Evolutionary conservation across 2,888 invertebrate species (phyloP), one percentile per base, ranked within the genome.

Genomic region (Steinernema scapterisci): DNA sequence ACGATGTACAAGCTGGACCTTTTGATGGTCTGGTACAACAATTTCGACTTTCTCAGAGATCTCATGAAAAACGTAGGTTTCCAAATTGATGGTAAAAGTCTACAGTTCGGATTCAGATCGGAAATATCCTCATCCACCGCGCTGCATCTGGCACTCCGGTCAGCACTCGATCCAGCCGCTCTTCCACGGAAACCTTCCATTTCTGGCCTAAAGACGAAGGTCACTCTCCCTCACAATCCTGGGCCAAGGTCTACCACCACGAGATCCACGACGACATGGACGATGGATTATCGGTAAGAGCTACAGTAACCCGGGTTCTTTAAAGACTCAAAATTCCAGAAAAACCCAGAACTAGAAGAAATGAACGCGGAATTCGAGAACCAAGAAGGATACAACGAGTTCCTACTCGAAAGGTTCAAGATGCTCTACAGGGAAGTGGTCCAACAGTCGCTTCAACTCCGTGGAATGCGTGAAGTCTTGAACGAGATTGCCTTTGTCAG

Each of bases 21-120:
- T 13, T 92, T 95, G 91, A 94, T 93, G 85, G 90, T 95, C 1
- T 96, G 95, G 95, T 93, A 93, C 88, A 96, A 95, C 89, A 92
- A 93, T 88, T 93, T 93, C 0, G 91, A 92, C 82, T 93, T 94
- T 88, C 92, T 95, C 88, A 27, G 63, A 27, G 27, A 27, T 16
- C 27, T 38, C 63, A 63, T 63, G 63, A 63, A 63, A 25, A 63
- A 25, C 6, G 63, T 63, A 31, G 31, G 63, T 31, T 63, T n/a
- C 54, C 5, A 27, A n/a, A n/a, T n/a, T n/a, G n/a, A n/a, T 48
- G 2, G n/a, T 13, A 2, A 16, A 3, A 21, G 7, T 19, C 3
- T 6, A 54, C 7, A 25, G 23, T 19, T 38, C 9, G 38, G 38
- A 38, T 52, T 23, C 11, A 52, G 52, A 23, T 52, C 11, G 63